phyloP scores from a whole-genome alignment of 2,797 vertebrate genomes.

The Bradypodion ventrale region DNA sequence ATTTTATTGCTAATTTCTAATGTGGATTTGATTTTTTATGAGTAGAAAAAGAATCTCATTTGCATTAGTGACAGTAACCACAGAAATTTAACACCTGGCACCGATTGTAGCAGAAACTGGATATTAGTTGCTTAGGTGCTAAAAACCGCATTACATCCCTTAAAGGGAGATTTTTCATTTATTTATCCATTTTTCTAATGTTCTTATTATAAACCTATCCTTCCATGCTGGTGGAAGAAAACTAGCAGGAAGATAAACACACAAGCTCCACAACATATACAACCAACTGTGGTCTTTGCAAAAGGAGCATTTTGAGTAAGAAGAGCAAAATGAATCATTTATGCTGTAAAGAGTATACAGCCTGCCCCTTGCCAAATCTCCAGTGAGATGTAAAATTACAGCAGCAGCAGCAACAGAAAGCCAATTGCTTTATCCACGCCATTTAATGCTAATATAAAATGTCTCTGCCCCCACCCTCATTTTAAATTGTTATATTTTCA shows the following conservation, averaged over 20 bases:
- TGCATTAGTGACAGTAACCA: constrained; percentile 87
- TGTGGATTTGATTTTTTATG: constrained; percentile 86
- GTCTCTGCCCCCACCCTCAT: constrained; percentile 1
- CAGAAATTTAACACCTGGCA: constrained; percentile 87
- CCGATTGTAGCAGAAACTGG: constrained; percentile 78
- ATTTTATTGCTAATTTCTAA: constrained; percentile 88
- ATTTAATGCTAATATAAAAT: constrained; percentile 37
- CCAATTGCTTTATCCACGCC: constrained; percentile 58
- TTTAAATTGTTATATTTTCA: not conserved
- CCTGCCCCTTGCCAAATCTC: constrained; percentile 48
- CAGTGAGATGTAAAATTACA: constrained; percentile 64
- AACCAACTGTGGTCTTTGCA: constrained; percentile 14
- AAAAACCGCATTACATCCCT: constrained; percentile 74
- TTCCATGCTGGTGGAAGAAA: constrained; percentile 69
- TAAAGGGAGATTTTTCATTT: constrained; percentile 78
- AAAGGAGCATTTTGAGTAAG: constrained; percentile 58
- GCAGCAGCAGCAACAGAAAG: constrained; percentile 43
- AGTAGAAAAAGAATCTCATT: constrained; percentile 84
- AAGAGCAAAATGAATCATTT: constrained; percentile 73
- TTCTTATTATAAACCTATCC: constrained; percentile 77
- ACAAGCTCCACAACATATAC: not conserved
- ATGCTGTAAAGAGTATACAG: constrained; percentile 61
- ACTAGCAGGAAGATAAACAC: constrained; percentile 67
- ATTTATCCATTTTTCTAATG: constrained; percentile 75
- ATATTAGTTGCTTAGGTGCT: constrained; percentile 82